These are phyloP conservation scores for Dermatophagoides farinae DNA, from an alignment of 1,140 invertebrate species.

Conservation along the genomic window DNA sequence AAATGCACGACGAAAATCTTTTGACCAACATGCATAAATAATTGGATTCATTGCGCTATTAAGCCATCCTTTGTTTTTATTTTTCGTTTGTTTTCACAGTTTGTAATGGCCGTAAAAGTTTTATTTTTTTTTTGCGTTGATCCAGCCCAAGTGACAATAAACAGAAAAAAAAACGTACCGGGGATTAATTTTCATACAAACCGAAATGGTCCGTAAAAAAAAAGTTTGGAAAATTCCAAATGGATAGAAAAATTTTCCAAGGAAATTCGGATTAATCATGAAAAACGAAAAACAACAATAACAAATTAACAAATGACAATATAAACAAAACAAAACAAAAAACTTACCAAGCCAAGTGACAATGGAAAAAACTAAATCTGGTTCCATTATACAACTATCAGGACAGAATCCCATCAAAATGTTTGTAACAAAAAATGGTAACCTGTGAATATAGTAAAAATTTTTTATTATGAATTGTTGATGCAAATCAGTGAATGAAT, in stretches of 20 bases:
- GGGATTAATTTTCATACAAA: neutral
- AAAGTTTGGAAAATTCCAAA: too few species aligned
- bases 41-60: slow-evolving; percentile 96
- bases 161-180: neutral
- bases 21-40: slow-evolving; percentile 89
- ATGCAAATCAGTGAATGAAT: slow-evolving; percentile 23
- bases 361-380: slow-evolving; percentile 69
- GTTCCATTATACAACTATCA: slow-evolving; percentile 53
- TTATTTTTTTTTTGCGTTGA: neutral
- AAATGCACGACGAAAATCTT: slow-evolving; percentile 62
- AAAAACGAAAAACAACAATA: too few species aligned
- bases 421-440: slow-evolving; percentile 95
- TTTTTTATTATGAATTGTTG: neutral
- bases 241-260: neutral
- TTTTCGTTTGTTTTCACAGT: too few species aligned
- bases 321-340: neutral
- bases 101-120: too few species aligned
- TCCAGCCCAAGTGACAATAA: too few species aligned
- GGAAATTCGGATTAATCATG: neutral
- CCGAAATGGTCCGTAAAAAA: neutral
- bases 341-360: slow-evolving; percentile 55
- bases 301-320: too few species aligned
- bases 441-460: slow-evolving; percentile 29
- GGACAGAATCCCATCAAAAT: slow-evolving; percentile 70
- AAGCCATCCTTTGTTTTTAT: slow-evolving; percentile 62